Evolutionary conservation across 1,140 invertebrate genomes (phyloP), one percentile per base, ranked within the genome.

Genomic region (Dreissena rostriformis): DNA sequence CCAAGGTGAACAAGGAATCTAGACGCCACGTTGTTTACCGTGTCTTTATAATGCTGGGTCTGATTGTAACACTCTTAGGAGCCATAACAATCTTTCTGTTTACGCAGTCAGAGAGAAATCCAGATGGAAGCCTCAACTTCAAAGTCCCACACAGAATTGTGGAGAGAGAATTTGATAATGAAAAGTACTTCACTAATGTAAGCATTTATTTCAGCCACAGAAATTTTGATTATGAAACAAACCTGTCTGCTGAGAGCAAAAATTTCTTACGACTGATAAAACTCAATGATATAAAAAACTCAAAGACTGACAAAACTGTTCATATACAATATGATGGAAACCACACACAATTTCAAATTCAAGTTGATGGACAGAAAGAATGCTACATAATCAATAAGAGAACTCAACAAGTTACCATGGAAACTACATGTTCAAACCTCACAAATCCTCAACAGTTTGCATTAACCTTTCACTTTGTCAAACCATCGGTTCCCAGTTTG

Each of bases 111-210:
- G 79, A 89, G 70, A 75, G 88, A 26, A 79, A 88, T 55, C 66
- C 77, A 0, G 73, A 88, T 71, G 90, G 90, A 15, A 84, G 82
- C 15, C 80, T 91, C 53, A 86, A 86, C 63, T 91, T 91, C 57
- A 82, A 90, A 61, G 80, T 89, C n/a, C 89, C 90, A 0, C 61
- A 87, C 6, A 88, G 87, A 29, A 29, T 90, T 0, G 79, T 92
- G 52, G 87, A 90, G 65, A 90, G 89, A n/a, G 77, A 86, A 57
- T 92, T 86, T 73, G 80, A 91, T 61, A 90, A 92, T 67, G 74
- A 89, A 65, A 76, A 87, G n/a, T 91, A 91, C 71, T 91, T 91
- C 76, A 26, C 88, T 22, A 88, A 89, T 57, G 89, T 90, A n/a
- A 90, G 88, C 53, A 85, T 90, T 0, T 91, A 89, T 66, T 84